Evolutionary conservation across 2,113 vertebrate genomes (phyloP).

Genomic region (Daubentonia madagascariensis): DNA sequence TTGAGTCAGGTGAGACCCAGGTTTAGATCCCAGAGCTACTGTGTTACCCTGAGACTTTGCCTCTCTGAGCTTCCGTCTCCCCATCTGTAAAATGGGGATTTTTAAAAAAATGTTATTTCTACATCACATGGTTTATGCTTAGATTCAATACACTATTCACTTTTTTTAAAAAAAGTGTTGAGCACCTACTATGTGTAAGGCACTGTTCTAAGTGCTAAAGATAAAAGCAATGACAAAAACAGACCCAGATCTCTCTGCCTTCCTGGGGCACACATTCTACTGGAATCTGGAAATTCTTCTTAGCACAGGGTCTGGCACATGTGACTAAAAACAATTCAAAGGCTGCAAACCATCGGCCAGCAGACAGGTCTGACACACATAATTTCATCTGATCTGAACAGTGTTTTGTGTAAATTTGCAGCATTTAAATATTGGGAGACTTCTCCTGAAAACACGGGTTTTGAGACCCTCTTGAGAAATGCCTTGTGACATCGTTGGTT

Average conservation of each 20-base stretch:
- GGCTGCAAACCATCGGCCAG: neutral
- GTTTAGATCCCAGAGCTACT: neutral
- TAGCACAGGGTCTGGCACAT: neutral
- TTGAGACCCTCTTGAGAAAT: neutral
- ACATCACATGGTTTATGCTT: neutral
- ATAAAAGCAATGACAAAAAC: neutral
- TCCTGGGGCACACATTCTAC: neutral
- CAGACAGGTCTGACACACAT: neutral
- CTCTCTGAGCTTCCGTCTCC: neutral
- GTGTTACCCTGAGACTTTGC: neutral
- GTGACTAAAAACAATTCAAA: neutral
- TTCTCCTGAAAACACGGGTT: neutral
- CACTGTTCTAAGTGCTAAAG: neutral
- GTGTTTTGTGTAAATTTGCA: neutral
- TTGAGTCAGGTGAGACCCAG: neutral
- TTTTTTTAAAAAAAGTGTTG: neutral
- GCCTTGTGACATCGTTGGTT: neutral
- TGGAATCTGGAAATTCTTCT: neutral
- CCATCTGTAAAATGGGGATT: neutral
- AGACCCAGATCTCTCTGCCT: neutral
- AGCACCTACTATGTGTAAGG: neutral
- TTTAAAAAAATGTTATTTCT: neutral
- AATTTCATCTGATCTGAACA: neutral
- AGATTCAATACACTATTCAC: neutral
- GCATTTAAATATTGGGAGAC: neutral